Evolutionary conservation across 2,888 invertebrate species (phyloP).

Genomic region (Cheilosia vernalis): DNA sequence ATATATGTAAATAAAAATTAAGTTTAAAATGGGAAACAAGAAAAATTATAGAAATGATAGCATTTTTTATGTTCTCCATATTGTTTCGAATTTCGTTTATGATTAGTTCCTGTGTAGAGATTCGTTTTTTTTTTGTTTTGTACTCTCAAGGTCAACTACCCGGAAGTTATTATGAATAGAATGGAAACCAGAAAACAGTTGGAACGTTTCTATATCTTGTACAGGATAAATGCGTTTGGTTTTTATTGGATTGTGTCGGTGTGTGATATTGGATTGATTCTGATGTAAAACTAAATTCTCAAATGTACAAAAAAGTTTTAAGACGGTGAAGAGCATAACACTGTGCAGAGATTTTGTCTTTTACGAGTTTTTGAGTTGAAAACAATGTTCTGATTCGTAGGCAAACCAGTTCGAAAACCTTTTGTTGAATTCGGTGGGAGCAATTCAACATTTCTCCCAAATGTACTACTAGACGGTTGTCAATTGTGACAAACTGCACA

Average conservation of each 20-base stretch:
- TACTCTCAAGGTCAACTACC: constrained; percentile 65
- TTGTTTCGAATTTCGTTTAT: background rate
- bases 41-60: constrained; percentile 26
- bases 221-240: constrained; percentile 46
- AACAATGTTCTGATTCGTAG: too few relatives aligned
- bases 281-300: background rate
- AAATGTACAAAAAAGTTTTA: too few relatives aligned
- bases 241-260: background rate
- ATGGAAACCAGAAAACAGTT: constrained; percentile 49
- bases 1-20: background rate
- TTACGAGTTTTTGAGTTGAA: too few relatives aligned
- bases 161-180: constrained; percentile 12
- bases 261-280: background rate
- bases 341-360: too few relatives aligned
- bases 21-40: background rate
- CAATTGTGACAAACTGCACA: too few relatives aligned
- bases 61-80: constrained; percentile 9
- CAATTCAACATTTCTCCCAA: too few relatives aligned
- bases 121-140: constrained; percentile 20
- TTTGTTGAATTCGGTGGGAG: too few relatives aligned
- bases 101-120: constrained; percentile 8
- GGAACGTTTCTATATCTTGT: constrained; percentile 39
- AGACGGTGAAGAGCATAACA: too few relatives aligned
- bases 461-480: too few relatives aligned
- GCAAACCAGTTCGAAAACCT: too few relatives aligned